Evolutionary conservation across 2,888 invertebrate species (phyloP).

Genomic region (Agrilus biguttatus): DNA sequence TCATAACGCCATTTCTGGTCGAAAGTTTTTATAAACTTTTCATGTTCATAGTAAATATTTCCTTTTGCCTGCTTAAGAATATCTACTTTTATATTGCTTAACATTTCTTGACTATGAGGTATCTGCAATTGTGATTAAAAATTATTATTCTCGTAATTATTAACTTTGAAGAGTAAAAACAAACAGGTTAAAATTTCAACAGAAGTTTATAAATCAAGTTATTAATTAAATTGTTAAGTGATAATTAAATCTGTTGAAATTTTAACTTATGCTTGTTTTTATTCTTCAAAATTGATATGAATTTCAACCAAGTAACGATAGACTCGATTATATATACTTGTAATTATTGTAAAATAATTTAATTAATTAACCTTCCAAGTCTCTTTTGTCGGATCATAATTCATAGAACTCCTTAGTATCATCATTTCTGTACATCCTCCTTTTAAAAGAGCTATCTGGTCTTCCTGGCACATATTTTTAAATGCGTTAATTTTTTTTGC

Average conservation of each 20-base stretch:
- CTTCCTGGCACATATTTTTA: slow-evolving; percentile 85
- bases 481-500: slow-evolving; percentile 78
- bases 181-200: no score
- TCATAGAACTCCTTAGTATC: slow-evolving; percentile 83
- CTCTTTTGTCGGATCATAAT: slow-evolving; percentile 77
- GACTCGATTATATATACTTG: neutral
- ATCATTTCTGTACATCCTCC: slow-evolving; percentile 95
- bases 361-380: slow-evolving; percentile 66
- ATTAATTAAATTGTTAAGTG: no score
- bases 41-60: slow-evolving; percentile 77
- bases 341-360: slow-evolving; percentile 1
- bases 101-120: slow-evolving; percentile 61
- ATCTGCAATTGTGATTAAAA: slow-evolving; percentile 36
- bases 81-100: slow-evolving; percentile 71
- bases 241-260: no score
- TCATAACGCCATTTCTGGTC: slow-evolving; percentile 74
- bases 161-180: no score
- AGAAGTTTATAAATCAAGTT: no score
- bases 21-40: slow-evolving; percentile 73
- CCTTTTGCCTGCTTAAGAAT: slow-evolving; percentile 83
- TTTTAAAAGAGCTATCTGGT: slow-evolving; percentile 76
- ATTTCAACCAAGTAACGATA: no score
- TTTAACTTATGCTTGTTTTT: no score
- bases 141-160: neutral
- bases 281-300: no score